Percentiles rank a stretch among this genome's conserved stretches.
Conservation (phyloP, 1,140 invertebrate species). For the Zaprionus ghesquierei region DNA sequence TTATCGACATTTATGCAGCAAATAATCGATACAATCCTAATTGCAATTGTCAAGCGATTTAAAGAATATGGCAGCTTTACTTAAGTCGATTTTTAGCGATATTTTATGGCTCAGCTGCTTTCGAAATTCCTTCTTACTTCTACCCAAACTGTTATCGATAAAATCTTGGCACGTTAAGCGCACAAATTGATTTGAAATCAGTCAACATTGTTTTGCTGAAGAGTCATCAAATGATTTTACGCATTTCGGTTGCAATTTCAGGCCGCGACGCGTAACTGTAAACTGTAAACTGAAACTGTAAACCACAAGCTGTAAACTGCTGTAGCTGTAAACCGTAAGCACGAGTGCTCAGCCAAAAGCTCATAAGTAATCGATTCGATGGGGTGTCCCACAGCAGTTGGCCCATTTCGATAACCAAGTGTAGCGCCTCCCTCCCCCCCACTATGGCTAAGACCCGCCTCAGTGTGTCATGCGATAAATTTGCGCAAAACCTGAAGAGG, state of each 20-base stretch:
- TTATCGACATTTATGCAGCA: neutral
- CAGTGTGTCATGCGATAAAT: conserved; percentile 75
- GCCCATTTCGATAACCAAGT: conserved; percentile 59
- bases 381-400: conserved; percentile 14
- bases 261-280: neutral
- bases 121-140: neutral
- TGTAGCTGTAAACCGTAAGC: conserved; percentile 30
- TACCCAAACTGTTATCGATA: neutral
- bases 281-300: conserved; percentile 25
- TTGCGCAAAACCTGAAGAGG: conserved; percentile 29
- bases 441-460: conserved; percentile 25
- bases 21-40: neutral
- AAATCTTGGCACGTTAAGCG: neutral
- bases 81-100: neutral
- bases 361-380: conserved; percentile 45
- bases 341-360: conserved; percentile 33
- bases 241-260: neutral
- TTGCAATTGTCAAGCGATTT: neutral
- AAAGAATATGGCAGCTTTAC: no score
- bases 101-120: neutral
- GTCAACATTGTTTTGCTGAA: conserved; percentile 6
- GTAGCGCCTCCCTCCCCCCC: neutral
- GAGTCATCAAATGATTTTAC: conserved; percentile 8
- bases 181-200: conserved; percentile 12
- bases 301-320: neutral